Percentiles rank a stretch among this genome's conserved stretches.
These are phyloP conservation scores for Pyrocephalus nanus DNA, from an alignment of 2,797 vertebrate species.

Conservation along the genomic window DNA sequence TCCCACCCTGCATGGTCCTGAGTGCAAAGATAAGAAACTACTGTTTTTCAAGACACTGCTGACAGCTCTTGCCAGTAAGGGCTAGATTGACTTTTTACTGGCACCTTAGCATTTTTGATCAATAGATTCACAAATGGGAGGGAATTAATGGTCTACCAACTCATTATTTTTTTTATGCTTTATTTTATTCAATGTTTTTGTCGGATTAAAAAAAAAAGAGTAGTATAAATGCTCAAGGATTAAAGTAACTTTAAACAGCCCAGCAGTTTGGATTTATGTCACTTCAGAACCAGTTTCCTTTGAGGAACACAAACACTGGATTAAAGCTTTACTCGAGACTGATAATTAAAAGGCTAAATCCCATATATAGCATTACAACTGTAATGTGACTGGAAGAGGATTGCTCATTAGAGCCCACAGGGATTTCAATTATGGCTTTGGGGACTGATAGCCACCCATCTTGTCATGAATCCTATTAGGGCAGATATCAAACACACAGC, in stretches of 20 bases:
- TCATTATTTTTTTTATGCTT: not conserved
- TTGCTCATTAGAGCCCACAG: slow-evolving; percentile 54
- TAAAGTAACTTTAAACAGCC: slow-evolving; percentile 13
- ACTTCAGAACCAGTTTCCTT: slow-evolving; percentile 45
- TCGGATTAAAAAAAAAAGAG: not conserved
- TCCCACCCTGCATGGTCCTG: not conserved
- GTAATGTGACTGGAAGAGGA: slow-evolving; percentile 59
- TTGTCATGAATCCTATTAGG: slow-evolving; percentile 43
- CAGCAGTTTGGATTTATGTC: slow-evolving; percentile 47
- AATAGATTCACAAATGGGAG: slow-evolving; percentile 33
- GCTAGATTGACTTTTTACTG: slow-evolving; percentile 42
- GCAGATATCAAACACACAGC: not conserved
- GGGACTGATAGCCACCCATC: slow-evolving; percentile 44
- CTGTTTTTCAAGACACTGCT: not conserved
- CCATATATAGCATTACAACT: slow-evolving; percentile 52
- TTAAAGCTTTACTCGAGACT: slow-evolving; percentile 52
- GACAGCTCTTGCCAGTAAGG: slow-evolving; percentile 33
- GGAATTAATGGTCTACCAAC: not conserved
- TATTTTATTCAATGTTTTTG: not conserved
- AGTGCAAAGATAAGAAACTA: not conserved
- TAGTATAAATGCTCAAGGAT: not conserved
- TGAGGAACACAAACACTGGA: slow-evolving; percentile 41
- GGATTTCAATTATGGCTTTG: slow-evolving; percentile 50
- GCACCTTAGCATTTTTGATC: slow-evolving; percentile 48
- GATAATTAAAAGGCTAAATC: slow-evolving; percentile 74